Evolutionary conservation across 1,140 invertebrate species (phyloP), one percentile per base, ranked within the genome.

Genomic region (Limonius californicus): DNA sequence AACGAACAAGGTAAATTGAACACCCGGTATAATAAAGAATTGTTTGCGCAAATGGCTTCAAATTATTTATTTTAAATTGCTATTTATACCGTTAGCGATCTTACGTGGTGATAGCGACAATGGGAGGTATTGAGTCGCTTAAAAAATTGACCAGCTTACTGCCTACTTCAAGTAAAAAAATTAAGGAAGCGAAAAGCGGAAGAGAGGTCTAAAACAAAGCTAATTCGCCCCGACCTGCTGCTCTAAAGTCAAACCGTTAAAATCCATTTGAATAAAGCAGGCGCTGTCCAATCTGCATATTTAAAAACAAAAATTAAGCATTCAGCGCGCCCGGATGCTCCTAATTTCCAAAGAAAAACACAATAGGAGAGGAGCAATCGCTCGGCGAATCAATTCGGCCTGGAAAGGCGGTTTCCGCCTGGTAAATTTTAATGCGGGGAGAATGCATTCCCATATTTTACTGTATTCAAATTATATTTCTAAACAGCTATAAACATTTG

Each of bases 401-500:
- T 21, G 57, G 12, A 14, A 8, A 57, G 20, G 45, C 15, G 21
- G 12, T 45, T 60, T 54, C 43, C 32, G 32, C 15, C 30, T 56
- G 23, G 16, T 54, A 42, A n/a, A 32, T 57, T 32, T 39, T 18
- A 19, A 60, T 66, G 62, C 62, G 16, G 66, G 50, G 62, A 57
- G 21, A 42, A 55, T 66, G 57, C 53, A 58, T 55, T 39, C 45
- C 55, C 59, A 63, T 66, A 66, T 66, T 63, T 66, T 50, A 18
- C 56, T 59, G 61, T 63, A 66, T 66, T 67, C 59, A 67, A 65
- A 67, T 67, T 65, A 65, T 59, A 47, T 50, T 50, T 45, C 61
- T 66, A 68, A 68, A 61, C 64, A 68, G 64, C 61, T 39, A 68
- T 68, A 68, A 66, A 68, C 64, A 68, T 68, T 68, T 65, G 56